A percentile compares a stretch with the other conserved stretches of the same genome.
Evolutionary conservation across 1,140 invertebrate genomes (phyloP).

Genomic region (Leptoteleia sp.): DNA sequence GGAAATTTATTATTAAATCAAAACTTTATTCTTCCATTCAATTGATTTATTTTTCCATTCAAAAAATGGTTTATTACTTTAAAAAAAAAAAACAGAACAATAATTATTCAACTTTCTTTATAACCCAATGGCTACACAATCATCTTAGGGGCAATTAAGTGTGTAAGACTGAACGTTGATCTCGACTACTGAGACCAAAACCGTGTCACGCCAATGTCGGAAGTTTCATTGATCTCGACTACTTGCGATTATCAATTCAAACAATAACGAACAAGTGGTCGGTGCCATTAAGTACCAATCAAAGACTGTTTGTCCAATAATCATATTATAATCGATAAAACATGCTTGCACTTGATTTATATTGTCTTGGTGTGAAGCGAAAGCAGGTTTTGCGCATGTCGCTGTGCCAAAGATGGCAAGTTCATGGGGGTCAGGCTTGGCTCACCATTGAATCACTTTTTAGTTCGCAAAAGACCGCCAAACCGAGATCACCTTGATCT

Average conservation of each 20-base stretch:
- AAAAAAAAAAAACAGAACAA: too few relatives aligned
- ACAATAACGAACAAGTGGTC: conserved; percentile 6
- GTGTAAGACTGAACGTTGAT: too few relatives aligned
- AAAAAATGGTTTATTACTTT: too few relatives aligned
- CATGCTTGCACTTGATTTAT: conserved; percentile 19
- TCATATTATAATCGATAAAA: conserved; percentile 34
- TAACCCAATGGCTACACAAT: too few relatives aligned
- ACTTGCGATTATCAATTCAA: background rate
- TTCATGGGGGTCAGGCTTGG: conserved; percentile 29
- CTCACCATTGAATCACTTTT: conserved; percentile 42
- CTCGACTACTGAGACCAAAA: too few relatives aligned
- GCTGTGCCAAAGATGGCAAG: conserved; percentile 32
- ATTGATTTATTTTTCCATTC: too few relatives aligned
- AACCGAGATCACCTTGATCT: conserved; percentile 1
- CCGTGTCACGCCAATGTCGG: background rate
- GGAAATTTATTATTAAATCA: too few relatives aligned
- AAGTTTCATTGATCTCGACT: conserved; percentile 10
- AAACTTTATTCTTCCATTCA: too few relatives aligned
- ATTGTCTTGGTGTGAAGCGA: conserved; percentile 3
- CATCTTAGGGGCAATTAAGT: too few relatives aligned
- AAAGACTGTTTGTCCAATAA: conserved; percentile 38
- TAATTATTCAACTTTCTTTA: too few relatives aligned
- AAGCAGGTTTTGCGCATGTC: conserved; percentile 51
- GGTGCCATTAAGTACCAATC: conserved; percentile 22
- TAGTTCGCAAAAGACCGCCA: conserved; percentile 34